These are phyloP conservation scores for Criorhina ranunculi DNA, from an alignment of 2,888 invertebrate genomes.

Conservation along the genomic window DNA sequence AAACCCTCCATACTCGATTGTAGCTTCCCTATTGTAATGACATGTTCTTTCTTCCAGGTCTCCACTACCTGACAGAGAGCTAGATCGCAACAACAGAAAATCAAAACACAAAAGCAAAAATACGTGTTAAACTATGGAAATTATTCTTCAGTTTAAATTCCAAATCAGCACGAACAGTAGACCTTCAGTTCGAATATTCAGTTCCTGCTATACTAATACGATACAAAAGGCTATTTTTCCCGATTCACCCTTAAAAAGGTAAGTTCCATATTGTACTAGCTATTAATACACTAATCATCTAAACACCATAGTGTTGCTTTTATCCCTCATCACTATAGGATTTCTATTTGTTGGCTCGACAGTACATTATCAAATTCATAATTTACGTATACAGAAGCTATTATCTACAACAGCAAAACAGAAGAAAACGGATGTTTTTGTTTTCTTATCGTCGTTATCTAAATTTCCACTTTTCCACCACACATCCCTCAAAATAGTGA, in stretches of 20 bases:
- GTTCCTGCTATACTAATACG: slow-evolving; percentile 51
- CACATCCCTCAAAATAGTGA: background rate
- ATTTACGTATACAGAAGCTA: slow-evolving; percentile 25
- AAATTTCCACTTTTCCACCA: slow-evolving; percentile 20
- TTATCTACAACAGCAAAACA: slow-evolving; percentile 7
- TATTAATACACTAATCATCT: background rate
- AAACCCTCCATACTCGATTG: too few species aligned
- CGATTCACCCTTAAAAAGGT: slow-evolving; percentile 33
- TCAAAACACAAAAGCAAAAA: background rate
- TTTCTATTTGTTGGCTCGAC: slow-evolving; percentile 46
- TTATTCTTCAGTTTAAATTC: slow-evolving; percentile 37
- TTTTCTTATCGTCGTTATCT: slow-evolving; percentile 18
- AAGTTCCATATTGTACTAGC: slow-evolving; percentile 17
- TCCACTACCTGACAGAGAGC: slow-evolving; percentile 2
- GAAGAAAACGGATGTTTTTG: slow-evolving; percentile 11
- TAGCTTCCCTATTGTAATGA: too few species aligned
- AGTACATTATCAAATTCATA: slow-evolving; percentile 41
- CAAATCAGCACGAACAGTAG: slow-evolving; percentile 38
- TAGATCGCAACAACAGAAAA: background rate
- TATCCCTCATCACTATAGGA: slow-evolving; percentile 35
- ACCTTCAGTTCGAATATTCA: slow-evolving; percentile 42
- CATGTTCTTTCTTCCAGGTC: slow-evolving; percentile 17
- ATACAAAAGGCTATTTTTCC: slow-evolving; percentile 15
- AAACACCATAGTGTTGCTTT: background rate
- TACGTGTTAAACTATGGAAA: slow-evolving; percentile 53